Conservation (phyloP, 2,888 invertebrate genomes). For the Sisyra nigra region DNA sequence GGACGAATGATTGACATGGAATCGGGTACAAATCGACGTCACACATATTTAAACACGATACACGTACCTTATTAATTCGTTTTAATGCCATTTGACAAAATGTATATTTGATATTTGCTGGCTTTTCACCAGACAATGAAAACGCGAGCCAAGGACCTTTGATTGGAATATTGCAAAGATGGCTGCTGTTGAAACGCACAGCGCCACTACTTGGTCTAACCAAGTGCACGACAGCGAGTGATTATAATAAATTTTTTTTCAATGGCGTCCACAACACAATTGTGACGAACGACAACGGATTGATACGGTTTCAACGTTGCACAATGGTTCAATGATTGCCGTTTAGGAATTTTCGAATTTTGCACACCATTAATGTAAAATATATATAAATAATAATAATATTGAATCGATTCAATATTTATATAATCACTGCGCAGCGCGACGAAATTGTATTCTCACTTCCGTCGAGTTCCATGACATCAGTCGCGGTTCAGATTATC, state of each 20-base stretch:
- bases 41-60: constrained; percentile 19
- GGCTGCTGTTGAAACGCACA: constrained; percentile 64
- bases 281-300: background rate
- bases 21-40: background rate
- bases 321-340: no score
- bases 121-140: constrained; percentile 67
- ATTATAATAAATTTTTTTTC: no score
- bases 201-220: constrained; percentile 54
- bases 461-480: constrained; percentile 8
- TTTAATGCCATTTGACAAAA: constrained; percentile 81
- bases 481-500: constrained; percentile 4
- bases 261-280: background rate
- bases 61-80: constrained; percentile 90
- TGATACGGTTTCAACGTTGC: no score
- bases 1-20: constrained; percentile 11
- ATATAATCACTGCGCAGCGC: no score
- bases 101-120: constrained; percentile 55
- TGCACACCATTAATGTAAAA: background rate
- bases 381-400: background rate
- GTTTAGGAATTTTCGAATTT: background rate
- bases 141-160: constrained; percentile 68
- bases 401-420: background rate
- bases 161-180: constrained; percentile 75
- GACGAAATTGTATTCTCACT: constrained; percentile 7
- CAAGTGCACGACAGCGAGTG: background rate